phyloP scores from a whole-genome alignment of 2,888 invertebrate species.

The Plebejus anna region DNA sequence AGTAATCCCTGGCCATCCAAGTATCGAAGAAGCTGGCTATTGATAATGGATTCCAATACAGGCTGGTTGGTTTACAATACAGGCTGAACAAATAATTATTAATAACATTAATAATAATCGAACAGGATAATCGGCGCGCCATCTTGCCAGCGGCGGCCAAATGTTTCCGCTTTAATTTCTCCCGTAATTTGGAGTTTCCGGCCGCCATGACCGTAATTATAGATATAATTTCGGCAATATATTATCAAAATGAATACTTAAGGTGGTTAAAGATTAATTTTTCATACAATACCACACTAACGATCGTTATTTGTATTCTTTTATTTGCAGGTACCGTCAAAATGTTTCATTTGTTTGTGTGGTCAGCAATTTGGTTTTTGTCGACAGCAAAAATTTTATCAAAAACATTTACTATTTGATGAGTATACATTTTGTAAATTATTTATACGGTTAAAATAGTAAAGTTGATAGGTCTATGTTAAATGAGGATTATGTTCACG shows the following conservation, averaged over 20 bases:
- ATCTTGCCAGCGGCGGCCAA: conserved; percentile 79
- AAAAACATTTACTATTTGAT: conserved; percentile 8
- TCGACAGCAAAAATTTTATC: background rate
- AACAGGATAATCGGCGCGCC: conserved; percentile 72
- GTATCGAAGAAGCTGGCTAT: too few relatives aligned
- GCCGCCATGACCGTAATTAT: conserved; percentile 74
- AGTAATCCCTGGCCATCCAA: too few relatives aligned
- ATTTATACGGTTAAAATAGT: background rate
- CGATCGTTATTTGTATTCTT: conserved; percentile 20
- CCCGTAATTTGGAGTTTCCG: conserved; percentile 78
- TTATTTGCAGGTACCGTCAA: conserved; percentile 36
- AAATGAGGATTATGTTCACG: too few relatives aligned
- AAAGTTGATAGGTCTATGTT: too few relatives aligned
- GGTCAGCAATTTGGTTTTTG: background rate
- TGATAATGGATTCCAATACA: too few relatives aligned
- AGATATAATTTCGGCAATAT: conserved; percentile 77
- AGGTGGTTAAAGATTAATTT: conserved; percentile 70
- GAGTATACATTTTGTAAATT: background rate
- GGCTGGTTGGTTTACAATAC: too few relatives aligned
- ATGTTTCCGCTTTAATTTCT: conserved; percentile 81
- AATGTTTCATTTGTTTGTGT: conserved; percentile 7
- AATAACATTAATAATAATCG: conserved; percentile 64
- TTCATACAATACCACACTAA: conserved; percentile 53
- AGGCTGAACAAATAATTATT: conserved; percentile 34
- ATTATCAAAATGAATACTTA: conserved; percentile 78